Base-by-base conservation (phyloP, 1,140 invertebrate genomes). In the Tetragnatha versicolor region DNA sequence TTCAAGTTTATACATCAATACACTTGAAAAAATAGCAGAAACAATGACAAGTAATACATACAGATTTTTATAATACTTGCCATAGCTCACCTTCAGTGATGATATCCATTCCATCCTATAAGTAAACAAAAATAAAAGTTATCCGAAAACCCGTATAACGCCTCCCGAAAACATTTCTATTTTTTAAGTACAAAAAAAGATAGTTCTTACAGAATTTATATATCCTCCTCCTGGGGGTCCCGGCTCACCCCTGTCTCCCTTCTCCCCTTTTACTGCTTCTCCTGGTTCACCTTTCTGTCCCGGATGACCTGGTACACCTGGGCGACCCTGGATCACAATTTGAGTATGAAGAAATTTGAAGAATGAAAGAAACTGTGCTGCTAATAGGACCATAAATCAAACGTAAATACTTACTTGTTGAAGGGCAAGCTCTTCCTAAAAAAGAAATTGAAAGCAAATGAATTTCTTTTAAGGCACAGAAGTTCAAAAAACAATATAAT, bases 221-320 rank as follows among this genome's bases (percentile, higher is more conserved):
- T 78, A 78, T 33, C 63, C 63, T 31, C 65, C 80, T 35, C 81
- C 82, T 29, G 79, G 69, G 25, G 81, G 81, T 68, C 81, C 81
- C 2, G 79, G 79, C 39, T 47, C 65, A 22, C 82, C 82, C 12
- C 79, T 47, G 12, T 82, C 81, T 12, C 82, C 82, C 35, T 82
- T 81, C 29, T 81, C 81, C 6, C 82, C 82, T 58, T 81, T 79
- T 10, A 76, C 51, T 3, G 63, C 63, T 37, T 70, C 45, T 20
- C 81, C 80, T 7, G 66, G 79, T 45, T 80, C 70, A 17, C 81
- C 81, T 70, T 76, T 72, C 20, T 69, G 79, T n/a, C 81, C 81
- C 3, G 75, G 68, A 72, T 47, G 79, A 0, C 81, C 79, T 0
- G 79, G 75, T 37, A 45, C 60, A 25, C 81, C 77, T 25, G 61